These are phyloP conservation scores for Cyaniris semiargus DNA, from an alignment of 2,888 invertebrate species.

Conservation along the genomic window DNA sequence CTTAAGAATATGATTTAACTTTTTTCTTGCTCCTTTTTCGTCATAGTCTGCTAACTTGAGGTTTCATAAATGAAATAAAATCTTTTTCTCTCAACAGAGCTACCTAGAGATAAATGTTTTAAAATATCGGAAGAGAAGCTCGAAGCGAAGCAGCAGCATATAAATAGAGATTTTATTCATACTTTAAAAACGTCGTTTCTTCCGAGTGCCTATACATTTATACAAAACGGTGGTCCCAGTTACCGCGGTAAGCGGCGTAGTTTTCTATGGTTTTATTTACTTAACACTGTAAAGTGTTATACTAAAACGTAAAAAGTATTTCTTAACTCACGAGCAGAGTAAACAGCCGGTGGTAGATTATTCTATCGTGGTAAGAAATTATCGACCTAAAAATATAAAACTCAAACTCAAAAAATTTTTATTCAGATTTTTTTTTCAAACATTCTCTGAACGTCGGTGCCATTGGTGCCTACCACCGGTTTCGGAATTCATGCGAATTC, in stretches of 20 bases:
- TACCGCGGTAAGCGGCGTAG: not conserved
- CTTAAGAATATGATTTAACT: too few relatives aligned
- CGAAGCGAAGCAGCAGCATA: conserved; percentile 43
- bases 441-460: too few relatives aligned
- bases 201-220: conserved; percentile 45
- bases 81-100: conserved; percentile 13
- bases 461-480: too few relatives aligned
- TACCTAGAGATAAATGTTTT: conserved; percentile 31
- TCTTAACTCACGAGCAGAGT: too few relatives aligned
- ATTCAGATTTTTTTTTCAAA: too few relatives aligned
- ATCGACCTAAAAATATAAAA: too few relatives aligned
- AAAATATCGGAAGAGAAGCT: conserved; percentile 42
- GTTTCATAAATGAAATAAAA: not conserved
- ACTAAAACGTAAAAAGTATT: not conserved
- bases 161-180: conserved; percentile 49
- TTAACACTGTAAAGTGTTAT: not conserved
- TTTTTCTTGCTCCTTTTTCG: too few relatives aligned
- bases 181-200: conserved; percentile 46
- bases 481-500: too few relatives aligned
- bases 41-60: too few relatives aligned
- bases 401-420: too few relatives aligned
- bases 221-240: conserved; percentile 35
- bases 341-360: too few relatives aligned
- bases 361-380: too few relatives aligned
- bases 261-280: not conserved